phyloP scores from a whole-genome alignment of 2,888 invertebrate genomes.

The Drosophila melanocephala region DNA sequence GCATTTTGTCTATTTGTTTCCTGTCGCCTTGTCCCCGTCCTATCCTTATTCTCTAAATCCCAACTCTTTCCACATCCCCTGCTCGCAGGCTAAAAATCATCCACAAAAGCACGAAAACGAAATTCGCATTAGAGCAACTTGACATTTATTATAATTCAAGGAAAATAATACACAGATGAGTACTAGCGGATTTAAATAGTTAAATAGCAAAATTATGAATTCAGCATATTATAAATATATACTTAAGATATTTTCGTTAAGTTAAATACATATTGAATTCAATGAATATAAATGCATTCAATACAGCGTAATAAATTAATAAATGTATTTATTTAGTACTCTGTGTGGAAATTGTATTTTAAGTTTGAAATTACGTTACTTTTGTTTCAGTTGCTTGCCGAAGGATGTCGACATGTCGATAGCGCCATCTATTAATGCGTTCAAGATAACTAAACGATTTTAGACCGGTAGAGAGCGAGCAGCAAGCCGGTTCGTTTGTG shows the following conservation, averaged over 20 bases:
- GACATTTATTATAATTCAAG: conserved; percentile 17
- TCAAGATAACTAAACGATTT: accelerated
- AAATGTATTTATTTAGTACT: neutral
- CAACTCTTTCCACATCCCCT: neutral
- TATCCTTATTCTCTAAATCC: neutral
- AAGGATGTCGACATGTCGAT: conserved; percentile 2
- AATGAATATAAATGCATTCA: neutral
- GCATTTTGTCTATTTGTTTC: conserved; percentile 77
- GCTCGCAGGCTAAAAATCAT: conserved; percentile 25
- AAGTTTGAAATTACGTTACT: conserved; percentile 10
- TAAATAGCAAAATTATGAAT: neutral
- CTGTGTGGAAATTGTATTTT: neutral
- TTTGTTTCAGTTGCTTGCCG: neutral
- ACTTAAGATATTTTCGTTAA: neutral
- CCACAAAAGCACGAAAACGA: conserved; percentile 36
- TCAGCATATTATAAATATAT: neutral
- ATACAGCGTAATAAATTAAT: neutral
- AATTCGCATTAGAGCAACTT: conserved; percentile 54
- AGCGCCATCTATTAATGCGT: conserved; percentile 35
- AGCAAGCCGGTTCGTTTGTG: too few species aligned
- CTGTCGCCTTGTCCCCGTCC: conserved; percentile 68
- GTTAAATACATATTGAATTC: neutral
- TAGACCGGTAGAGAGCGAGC: conserved; percentile 4
- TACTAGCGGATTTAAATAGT: neutral
- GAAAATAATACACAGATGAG: conserved; percentile 2